Percentiles rank a stretch among this genome's conserved stretches.
phyloP scores from a whole-genome alignment of 2,888 invertebrate genomes.

The Catotricha subobsoleta region DNA sequence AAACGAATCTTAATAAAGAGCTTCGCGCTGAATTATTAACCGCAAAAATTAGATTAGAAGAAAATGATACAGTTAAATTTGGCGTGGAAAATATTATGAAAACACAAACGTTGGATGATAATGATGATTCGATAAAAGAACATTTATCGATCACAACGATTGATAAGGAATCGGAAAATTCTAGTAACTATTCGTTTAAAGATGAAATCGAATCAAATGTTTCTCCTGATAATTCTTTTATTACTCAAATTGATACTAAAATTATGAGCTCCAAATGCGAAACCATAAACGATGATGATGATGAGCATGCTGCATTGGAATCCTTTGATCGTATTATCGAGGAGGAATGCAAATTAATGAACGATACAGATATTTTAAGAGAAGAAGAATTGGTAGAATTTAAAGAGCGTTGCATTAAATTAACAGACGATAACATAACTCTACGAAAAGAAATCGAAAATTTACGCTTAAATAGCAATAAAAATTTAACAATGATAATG shows the following conservation, averaged over 20 bases:
- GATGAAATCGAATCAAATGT: no score
- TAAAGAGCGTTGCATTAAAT: slow-evolving; percentile 25
- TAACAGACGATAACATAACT: slow-evolving; percentile 19
- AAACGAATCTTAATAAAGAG: slow-evolving; percentile 6
- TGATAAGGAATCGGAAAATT: background rate
- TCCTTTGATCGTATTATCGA: slow-evolving; percentile 6
- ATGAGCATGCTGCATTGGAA: slow-evolving; percentile 2
- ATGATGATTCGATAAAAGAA: no score
- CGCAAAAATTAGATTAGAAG: slow-evolving; percentile 9
- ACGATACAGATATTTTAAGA: slow-evolving; percentile 18
- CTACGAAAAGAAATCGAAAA: slow-evolving; percentile 1
- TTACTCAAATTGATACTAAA: background rate
- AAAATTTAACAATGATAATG: background rate
- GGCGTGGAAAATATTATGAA: no score
- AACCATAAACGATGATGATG: slow-evolving; percentile 4
- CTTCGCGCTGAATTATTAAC: background rate
- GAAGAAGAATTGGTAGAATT: slow-evolving; percentile 28
- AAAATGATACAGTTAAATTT: slow-evolving; percentile 8
- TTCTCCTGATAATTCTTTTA: background rate
- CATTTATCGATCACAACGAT: background rate
- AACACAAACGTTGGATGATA: no score
- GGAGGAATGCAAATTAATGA: slow-evolving; percentile 15
- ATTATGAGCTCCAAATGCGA: slow-evolving; percentile 8
- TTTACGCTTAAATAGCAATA: slow-evolving; percentile 1
- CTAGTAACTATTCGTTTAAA: no score